These are phyloP conservation scores for Zalophus californianus DNA, from an alignment of 2,797 vertebrate species.

Conservation along the genomic window DNA sequence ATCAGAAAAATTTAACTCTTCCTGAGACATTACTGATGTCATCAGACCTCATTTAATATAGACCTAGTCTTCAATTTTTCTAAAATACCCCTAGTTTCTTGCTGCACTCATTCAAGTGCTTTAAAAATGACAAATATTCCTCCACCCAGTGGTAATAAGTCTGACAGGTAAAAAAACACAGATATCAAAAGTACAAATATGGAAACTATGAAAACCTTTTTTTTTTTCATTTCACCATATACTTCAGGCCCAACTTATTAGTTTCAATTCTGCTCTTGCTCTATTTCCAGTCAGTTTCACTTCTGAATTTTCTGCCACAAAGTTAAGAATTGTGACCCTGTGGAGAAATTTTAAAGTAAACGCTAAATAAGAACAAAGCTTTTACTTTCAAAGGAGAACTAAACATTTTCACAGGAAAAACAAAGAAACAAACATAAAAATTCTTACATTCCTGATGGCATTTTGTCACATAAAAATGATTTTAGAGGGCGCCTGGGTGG, in stretches of 20 bases:
- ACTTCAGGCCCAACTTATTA: constrained; percentile 51
- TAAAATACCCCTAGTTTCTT: constrained; percentile 34
- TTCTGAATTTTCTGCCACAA: constrained; percentile 77
- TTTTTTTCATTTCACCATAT: constrained; percentile 40
- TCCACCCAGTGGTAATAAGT: not conserved
- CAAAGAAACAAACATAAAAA: not conserved
- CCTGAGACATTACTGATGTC: not conserved
- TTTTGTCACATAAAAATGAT: constrained; percentile 44
- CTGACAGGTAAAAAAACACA: constrained; percentile 24
- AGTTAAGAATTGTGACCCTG: constrained; percentile 59
- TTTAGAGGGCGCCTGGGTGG: not conserved
- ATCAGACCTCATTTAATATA: constrained; percentile 35
- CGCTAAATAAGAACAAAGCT: constrained; percentile 47
- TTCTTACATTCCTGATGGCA: constrained; percentile 3
- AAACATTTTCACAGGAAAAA: constrained; percentile 59
- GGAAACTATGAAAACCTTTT: constrained; percentile 56
- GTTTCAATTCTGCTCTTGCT: constrained; percentile 75
- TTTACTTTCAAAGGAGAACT: constrained; percentile 60
- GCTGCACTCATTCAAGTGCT: not conserved
- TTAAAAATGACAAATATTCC: constrained; percentile 45
- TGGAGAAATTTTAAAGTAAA: constrained; percentile 57
- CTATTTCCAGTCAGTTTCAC: constrained; percentile 80
- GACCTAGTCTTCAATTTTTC: constrained; percentile 44
- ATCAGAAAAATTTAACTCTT: not conserved
- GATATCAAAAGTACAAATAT: constrained; percentile 26